Conservation (phyloP, 2,113 vertebrate genomes). For the Crotalus horridus region DNA sequence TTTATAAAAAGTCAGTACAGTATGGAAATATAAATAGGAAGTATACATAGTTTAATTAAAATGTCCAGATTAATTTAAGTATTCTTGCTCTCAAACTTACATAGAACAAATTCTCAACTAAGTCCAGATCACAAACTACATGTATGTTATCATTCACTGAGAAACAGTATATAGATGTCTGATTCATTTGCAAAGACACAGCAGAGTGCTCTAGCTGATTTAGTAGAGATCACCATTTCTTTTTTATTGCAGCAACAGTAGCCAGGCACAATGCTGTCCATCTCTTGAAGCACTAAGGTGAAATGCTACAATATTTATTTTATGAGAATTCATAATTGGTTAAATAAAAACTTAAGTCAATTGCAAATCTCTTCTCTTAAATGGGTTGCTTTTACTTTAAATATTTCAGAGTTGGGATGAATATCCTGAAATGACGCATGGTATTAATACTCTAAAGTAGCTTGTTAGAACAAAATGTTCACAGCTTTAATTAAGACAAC, state of each 20-base stretch:
- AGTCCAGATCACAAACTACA: neutral
- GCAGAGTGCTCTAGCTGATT: neutral
- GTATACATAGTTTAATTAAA: neutral
- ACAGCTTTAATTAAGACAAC: neutral
- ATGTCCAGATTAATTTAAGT: neutral
- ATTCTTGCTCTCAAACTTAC: neutral
- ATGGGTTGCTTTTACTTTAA: neutral
- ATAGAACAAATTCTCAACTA: neutral
- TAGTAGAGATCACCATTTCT: neutral
- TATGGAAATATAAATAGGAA: neutral
- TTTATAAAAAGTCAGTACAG: neutral
- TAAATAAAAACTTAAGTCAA: neutral
- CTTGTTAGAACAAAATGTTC: neutral
- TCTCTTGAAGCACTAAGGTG: neutral
- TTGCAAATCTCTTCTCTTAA: neutral
- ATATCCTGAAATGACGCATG: neutral
- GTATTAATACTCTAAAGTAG: neutral
- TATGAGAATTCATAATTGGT: neutral
- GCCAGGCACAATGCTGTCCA: neutral
- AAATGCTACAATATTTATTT: neutral
- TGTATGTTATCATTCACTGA: neutral
- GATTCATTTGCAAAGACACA: neutral
- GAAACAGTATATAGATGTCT: neutral
- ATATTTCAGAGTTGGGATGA: neutral
- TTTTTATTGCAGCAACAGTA: neutral